phyloP scores from a whole-genome alignment of 64 coral and sea anemone genomes.

The Stichodactyla helianthus region DNA sequence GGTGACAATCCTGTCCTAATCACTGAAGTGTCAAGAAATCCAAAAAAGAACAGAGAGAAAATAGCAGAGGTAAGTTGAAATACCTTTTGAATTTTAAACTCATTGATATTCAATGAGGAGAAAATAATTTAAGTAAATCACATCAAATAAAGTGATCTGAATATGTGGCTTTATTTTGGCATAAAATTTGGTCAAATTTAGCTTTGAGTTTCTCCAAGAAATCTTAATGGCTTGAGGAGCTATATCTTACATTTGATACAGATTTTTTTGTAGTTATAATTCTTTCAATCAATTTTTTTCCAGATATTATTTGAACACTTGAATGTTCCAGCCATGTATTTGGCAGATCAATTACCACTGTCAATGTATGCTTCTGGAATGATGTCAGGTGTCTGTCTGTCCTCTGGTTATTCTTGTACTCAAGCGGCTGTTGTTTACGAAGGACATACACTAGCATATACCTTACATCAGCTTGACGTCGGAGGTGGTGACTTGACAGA shows the following conservation, averaged over 20 bases:
- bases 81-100: neutral
- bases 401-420: slow-evolving; percentile 83
- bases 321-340: slow-evolving; percentile 78
- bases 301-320: slow-evolving; percentile 96
- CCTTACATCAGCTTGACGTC: slow-evolving; percentile 77
- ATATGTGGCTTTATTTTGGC: no score
- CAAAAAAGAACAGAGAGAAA: slow-evolving; percentile 81
- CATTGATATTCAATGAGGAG: neutral
- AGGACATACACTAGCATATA: slow-evolving; percentile 69
- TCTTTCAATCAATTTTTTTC: neutral
- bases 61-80: slow-evolving; percentile 72
- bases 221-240: no score
- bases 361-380: slow-evolving; percentile 82
- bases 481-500: slow-evolving; percentile 82
- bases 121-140: no score
- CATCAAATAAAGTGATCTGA: no score
- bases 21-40: slow-evolving; percentile 69
- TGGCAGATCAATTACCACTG: slow-evolving; percentile 83
- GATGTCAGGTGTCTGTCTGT: slow-evolving; percentile 74
- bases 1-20: slow-evolving; percentile 74
- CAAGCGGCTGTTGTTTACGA: slow-evolving; percentile 92
- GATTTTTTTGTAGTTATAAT: no score
- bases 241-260: no score
- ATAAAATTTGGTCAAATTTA: no score
- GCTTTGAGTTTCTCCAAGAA: no score